Evolutionary conservation across 2,113 vertebrate genomes (phyloP).

Genomic region (Megaceryle torquata): DNA sequence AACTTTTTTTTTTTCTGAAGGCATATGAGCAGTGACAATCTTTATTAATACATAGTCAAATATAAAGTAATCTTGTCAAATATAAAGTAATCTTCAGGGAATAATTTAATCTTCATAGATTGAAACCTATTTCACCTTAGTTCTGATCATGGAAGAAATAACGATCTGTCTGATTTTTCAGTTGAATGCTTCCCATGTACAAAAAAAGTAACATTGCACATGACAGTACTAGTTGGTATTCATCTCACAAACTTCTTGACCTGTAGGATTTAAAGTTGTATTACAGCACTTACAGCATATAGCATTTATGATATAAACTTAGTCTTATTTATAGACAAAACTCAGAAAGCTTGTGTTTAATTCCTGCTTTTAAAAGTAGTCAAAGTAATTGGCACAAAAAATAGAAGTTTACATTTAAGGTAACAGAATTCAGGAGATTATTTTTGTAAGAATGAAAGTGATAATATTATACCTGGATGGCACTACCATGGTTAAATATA

Average conservation of each 20-base stretch:
- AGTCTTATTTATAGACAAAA: conserved; percentile 3
- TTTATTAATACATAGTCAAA: neutral
- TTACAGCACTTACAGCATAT: neutral
- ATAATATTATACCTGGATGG: conserved; percentile 2
- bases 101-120: neutral
- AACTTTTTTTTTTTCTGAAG: neutral
- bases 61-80: neutral
- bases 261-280: neutral
- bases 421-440: neutral
- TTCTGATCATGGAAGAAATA: neutral
- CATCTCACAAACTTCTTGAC: neutral
- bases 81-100: neutral
- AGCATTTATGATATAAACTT: neutral
- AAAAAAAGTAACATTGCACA: neutral
- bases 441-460: conserved; percentile 27
- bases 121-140: neutral
- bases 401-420: neutral
- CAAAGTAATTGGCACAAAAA: neutral
- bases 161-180: conserved; percentile 17
- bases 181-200: neutral
- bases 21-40: neutral
- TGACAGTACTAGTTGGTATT: neutral
- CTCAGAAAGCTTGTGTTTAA: neutral
- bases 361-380: neutral
- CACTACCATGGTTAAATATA: neutral